phyloP scores from a whole-genome alignment of 2,797 vertebrate genomes.

The Pangasius larnaudii region DNA sequence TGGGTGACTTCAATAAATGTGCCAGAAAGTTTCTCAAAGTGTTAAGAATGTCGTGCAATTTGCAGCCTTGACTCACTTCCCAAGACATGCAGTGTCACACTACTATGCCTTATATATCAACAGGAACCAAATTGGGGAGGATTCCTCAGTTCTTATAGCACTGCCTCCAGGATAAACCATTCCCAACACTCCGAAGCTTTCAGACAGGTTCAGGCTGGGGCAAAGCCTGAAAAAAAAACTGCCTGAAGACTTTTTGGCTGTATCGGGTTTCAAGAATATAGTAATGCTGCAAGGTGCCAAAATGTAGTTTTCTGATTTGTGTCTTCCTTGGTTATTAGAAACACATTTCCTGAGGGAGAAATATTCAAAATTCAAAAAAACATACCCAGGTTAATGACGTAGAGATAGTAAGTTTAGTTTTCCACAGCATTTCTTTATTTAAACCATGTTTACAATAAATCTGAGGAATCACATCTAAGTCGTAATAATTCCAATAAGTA shows the following conservation, averaged over 20 bases:
- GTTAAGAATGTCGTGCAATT: slow-evolving; percentile 24
- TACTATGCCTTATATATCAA: slow-evolving; percentile 19
- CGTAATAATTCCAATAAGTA: background rate
- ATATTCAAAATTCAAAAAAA: background rate
- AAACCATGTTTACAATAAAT: background rate
- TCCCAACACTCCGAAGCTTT: background rate
- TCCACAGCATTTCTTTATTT: background rate
- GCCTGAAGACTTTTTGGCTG: background rate
- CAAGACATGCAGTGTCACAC: slow-evolving; percentile 6
- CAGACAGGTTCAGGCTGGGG: background rate
- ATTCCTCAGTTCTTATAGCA: background rate
- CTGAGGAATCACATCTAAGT: background rate
- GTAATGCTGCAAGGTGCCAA: slow-evolving; percentile 6
- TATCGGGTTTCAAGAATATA: background rate
- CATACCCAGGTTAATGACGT: background rate
- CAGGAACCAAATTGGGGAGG: slow-evolving; percentile 7
- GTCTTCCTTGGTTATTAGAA: background rate
- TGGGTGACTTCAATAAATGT: slow-evolving; percentile 43
- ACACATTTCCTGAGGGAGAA: background rate
- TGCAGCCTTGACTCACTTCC: slow-evolving; percentile 17
- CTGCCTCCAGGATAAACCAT: background rate
- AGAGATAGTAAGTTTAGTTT: background rate
- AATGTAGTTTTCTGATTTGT: background rate
- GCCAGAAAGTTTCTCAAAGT: slow-evolving; percentile 38
- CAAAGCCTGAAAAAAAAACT: background rate